Percentiles rank a stretch among this genome's conserved stretches.
phyloP scores from a whole-genome alignment of 2,888 invertebrate genomes.

The Dyspetes luteomarginatus region DNA sequence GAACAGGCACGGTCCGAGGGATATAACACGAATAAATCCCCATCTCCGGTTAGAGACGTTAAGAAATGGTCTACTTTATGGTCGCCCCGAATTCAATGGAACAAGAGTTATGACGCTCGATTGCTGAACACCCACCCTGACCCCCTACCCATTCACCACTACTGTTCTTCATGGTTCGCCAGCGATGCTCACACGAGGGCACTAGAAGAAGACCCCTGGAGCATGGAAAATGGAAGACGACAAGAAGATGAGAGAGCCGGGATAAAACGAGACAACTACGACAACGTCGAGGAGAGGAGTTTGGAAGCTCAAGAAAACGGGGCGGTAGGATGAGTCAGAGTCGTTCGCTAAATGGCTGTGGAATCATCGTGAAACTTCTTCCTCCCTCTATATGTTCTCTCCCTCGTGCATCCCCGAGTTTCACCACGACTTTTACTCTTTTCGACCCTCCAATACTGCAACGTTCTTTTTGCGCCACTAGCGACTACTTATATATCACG shows the following conservation, averaged over 20 bases:
- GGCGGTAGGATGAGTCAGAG: conserved; percentile 61
- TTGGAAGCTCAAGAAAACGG: conserved; percentile 54
- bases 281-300: conserved; percentile 43
- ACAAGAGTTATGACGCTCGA: conserved; percentile 74
- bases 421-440: conserved; percentile 53
- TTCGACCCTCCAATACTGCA: conserved; percentile 36
- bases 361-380: conserved; percentile 61
- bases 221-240: conserved; percentile 37
- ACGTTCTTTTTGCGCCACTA: conserved; percentile 5
- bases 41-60: conserved; percentile 68
- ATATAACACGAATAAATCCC: conserved; percentile 70
- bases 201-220: conserved; percentile 14
- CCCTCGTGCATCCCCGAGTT: conserved; percentile 1
- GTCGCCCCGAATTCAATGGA: conserved; percentile 76
- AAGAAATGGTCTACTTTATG: conserved; percentile 76
- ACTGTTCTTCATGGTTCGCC: background rate
- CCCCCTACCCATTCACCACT: background rate
- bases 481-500: conserved; percentile 45
- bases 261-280: conserved; percentile 32
- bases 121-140: conserved; percentile 44
- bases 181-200: conserved; percentile 41
- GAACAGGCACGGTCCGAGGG: conserved; percentile 52
- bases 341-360: conserved; percentile 62
- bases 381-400: background rate
- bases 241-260: conserved; percentile 16